Evolutionary conservation across 2,888 invertebrate species (phyloP), one percentile per base, ranked within the genome.

Genomic region (Mesoligia furuncula): DNA sequence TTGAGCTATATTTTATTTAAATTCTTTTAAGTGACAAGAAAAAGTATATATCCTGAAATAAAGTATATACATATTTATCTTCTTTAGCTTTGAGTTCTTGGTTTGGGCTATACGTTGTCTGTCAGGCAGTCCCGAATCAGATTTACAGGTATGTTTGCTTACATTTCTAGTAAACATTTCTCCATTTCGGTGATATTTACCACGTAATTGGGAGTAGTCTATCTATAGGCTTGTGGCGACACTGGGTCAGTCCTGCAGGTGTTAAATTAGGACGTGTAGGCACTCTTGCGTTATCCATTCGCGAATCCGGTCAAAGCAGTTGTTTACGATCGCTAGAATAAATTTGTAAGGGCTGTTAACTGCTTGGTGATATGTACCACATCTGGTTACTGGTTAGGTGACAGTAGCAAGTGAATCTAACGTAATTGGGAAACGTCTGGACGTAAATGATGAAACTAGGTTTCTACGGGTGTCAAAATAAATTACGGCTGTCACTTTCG

Each of bases 271-370:
- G 69, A 81, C 65, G 59, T 74, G 64, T 74, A 65, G 73, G 67
- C 54, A 74, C 48, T 80, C 66, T 81, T 81, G 54, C 76, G 76
- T 70, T 59, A 80, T 80, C 59, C 57, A 66, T 76, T 71, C 24
- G 39, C 76, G 70, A 80, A 75, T 71, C 70, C 51, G 27, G 75
- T 39, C 75, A 66, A 54, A 57, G 68, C 64, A 75, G 75, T 75
- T 59, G 79, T 73, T 45, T 75, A 75, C 64, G 68, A 69, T 36
- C 11, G 45, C 48, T 45, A 31, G 75, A 69, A 80, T 80, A 73
- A 67, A 73, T 80, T 75, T 75, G 64, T 81, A 75, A 27, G 69
- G 79, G 69, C 81, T 80, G 80, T 80, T 69, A 80, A 69, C 51
- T 59, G 27, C 51, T 42, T 15, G 68, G 4, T 20, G 48, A 27